phyloP scores from a whole-genome alignment of 2,888 invertebrate genomes.

The Calameuta pallipes region DNA sequence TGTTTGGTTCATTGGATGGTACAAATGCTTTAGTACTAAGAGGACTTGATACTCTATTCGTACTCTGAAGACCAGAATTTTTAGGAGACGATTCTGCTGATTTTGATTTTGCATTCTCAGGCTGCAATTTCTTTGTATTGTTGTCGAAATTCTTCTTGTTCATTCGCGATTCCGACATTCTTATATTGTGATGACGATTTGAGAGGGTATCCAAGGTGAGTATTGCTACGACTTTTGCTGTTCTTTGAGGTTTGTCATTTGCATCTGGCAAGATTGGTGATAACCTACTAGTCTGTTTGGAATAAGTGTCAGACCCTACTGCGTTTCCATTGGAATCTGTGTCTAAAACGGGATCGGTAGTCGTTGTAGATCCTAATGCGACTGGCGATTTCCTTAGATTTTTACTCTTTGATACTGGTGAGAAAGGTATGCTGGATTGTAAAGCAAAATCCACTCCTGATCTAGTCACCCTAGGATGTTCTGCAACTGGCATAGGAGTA shows the following conservation, averaged over 20 bases:
- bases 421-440: conserved; percentile 9
- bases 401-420: conserved; percentile 8
- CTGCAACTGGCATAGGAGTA: conserved; percentile 48
- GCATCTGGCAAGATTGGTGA: conserved; percentile 15
- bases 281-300: conserved; percentile 17
- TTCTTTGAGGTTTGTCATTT: conserved; percentile 57
- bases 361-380: background rate
- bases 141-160: conserved; percentile 18
- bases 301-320: conserved; percentile 21
- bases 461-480: conserved; percentile 28
- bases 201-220: conserved; percentile 52
- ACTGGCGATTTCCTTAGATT: background rate
- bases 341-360: conserved; percentile 12
- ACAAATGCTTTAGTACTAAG: background rate
- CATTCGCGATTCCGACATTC: background rate
- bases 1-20: background rate
- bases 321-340: conserved; percentile 45
- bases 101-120: background rate
- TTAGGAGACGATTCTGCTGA: background rate
- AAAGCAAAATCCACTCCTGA: conserved; percentile 22
- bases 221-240: conserved; percentile 61
- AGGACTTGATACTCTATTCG: background rate
- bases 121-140: background rate
- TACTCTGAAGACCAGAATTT: background rate
- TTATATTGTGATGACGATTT: conserved; percentile 25